Evolutionary conservation across 1,140 invertebrate genomes (phyloP).

Genomic region (Panagrolaimus sp.): DNA sequence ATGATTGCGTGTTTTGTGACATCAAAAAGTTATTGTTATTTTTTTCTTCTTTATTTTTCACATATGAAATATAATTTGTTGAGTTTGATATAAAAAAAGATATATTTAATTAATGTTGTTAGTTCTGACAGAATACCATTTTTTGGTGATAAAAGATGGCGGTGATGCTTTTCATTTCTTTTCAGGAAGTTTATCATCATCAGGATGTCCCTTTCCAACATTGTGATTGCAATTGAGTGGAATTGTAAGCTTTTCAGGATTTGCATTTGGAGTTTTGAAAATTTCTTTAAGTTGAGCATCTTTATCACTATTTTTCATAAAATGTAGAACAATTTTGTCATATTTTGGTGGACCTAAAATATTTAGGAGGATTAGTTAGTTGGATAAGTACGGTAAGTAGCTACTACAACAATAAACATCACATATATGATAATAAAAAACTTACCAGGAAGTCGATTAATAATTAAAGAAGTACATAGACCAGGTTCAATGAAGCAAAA

Average conservation of each 20-base stretch:
- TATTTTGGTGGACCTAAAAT: conserved; percentile 8
- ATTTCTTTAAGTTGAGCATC: conserved; percentile 11
- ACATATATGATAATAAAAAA: too few species aligned
- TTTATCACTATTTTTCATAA: conserved; percentile 16
- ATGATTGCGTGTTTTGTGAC: too few species aligned
- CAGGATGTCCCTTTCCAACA: neutral
- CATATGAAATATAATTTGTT: conserved; percentile 1
- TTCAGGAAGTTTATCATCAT: conserved; percentile 12
- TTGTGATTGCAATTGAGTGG: neutral
- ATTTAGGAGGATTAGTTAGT: neutral
- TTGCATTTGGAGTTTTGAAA: conserved; percentile 11
- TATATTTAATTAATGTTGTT: conserved; percentile 9
- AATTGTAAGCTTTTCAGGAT: conserved; percentile 15
- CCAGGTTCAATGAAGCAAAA: conserved; percentile 14
- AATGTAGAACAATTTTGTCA: conserved; percentile 7
- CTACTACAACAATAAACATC: neutral
- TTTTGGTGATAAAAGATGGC: neutral
- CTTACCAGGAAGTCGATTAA: conserved; percentile 15
- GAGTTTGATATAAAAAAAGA: neutral
- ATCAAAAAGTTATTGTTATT: conserved; percentile 1
- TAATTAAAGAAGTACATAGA: neutral
- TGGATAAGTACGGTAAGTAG: neutral
- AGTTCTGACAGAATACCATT: neutral
- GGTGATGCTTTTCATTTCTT: conserved; percentile 3
- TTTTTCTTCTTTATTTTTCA: neutral